phyloP scores from a whole-genome alignment of 2,113 vertebrate species.

The Macrotus californicus region DNA sequence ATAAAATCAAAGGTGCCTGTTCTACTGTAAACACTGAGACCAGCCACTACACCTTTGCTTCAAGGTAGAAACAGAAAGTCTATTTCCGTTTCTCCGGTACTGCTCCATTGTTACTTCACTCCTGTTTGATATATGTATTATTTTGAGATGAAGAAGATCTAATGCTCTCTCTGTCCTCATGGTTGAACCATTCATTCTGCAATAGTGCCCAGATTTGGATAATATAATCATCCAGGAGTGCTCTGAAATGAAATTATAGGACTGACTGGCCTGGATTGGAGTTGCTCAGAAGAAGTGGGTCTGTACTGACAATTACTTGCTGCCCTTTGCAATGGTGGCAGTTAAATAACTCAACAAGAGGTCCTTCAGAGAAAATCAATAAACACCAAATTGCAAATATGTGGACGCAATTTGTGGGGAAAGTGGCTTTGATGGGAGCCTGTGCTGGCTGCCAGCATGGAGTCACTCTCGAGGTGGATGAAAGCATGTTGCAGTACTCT shows the following conservation, averaged over 20 bases:
- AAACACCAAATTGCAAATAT: slow-evolving; percentile 64
- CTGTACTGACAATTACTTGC: slow-evolving; percentile 68
- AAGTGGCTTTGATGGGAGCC: slow-evolving; percentile 49
- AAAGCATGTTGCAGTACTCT: not conserved
- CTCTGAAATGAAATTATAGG: slow-evolving; percentile 76
- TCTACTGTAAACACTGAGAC: not conserved
- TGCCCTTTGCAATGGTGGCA: slow-evolving; percentile 65
- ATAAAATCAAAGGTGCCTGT: not conserved
- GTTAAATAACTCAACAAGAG: slow-evolving; percentile 70
- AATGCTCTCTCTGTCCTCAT: not conserved
- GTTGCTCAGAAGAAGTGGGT: slow-evolving; percentile 70
- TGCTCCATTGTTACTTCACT: not conserved
- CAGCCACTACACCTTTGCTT: not conserved
- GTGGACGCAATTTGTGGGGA: slow-evolving; percentile 62
- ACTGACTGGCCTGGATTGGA: slow-evolving; percentile 55
- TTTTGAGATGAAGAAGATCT: slow-evolving; percentile 23
- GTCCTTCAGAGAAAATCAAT: slow-evolving; percentile 67
- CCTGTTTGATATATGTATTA: not conserved
- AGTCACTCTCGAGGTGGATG: slow-evolving; percentile 33
- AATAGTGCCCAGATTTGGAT: slow-evolving; percentile 53
- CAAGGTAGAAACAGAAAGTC: not conserved
- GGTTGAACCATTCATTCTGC: not conserved
- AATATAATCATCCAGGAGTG: slow-evolving; percentile 67
- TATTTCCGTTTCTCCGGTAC: not conserved
- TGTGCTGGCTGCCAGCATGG: slow-evolving; percentile 31